A percentile compares a stretch with the other conserved stretches of the same genome.
These are phyloP conservation scores for Myotis yumanensis DNA, from an alignment of 2,113 vertebrate genomes.

Conservation along the genomic window DNA sequence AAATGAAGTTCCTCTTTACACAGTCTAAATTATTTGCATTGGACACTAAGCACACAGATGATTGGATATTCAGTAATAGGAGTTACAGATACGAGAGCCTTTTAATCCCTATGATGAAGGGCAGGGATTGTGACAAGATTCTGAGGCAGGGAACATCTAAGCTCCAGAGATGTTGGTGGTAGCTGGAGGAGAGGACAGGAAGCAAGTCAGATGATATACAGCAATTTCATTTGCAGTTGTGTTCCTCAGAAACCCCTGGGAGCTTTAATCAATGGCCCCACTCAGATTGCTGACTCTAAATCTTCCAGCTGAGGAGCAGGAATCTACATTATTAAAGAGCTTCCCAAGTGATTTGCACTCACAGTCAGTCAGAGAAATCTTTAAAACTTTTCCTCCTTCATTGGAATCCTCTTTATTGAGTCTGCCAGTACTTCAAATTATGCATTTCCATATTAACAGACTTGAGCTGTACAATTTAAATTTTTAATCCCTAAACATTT, in stretches of 20 bases:
- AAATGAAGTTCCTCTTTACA: not conserved
- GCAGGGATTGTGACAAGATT: not conserved
- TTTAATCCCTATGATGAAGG: not conserved
- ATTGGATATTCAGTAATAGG: not conserved
- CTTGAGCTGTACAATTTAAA: slow-evolving; percentile 63
- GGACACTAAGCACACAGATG: not conserved
- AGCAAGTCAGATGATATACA: not conserved
- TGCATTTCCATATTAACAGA: slow-evolving; percentile 66
- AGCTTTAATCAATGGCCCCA: not conserved
- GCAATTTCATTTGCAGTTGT: not conserved
- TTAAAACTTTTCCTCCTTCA: slow-evolving; percentile 41
- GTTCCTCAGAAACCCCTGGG: not conserved
- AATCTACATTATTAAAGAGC: slow-evolving; percentile 10
- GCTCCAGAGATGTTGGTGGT: not conserved
- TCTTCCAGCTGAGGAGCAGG: not conserved
- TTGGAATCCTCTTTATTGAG: slow-evolving; percentile 53
- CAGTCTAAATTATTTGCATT: not conserved
- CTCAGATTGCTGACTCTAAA: not conserved
- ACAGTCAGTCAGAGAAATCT: slow-evolving; percentile 9
- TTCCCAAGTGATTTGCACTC: slow-evolving; percentile 27
- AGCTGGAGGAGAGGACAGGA: not conserved
- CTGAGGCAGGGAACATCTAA: not conserved
- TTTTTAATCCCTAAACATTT: slow-evolving; percentile 75
- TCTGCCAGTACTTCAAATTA: slow-evolving; percentile 65
- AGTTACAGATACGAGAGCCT: not conserved